A percentile compares a stretch with the other conserved stretches of the same genome.
Conservation (phyloP, 2,888 invertebrate species). For the Standfussiana lucernea region DNA sequence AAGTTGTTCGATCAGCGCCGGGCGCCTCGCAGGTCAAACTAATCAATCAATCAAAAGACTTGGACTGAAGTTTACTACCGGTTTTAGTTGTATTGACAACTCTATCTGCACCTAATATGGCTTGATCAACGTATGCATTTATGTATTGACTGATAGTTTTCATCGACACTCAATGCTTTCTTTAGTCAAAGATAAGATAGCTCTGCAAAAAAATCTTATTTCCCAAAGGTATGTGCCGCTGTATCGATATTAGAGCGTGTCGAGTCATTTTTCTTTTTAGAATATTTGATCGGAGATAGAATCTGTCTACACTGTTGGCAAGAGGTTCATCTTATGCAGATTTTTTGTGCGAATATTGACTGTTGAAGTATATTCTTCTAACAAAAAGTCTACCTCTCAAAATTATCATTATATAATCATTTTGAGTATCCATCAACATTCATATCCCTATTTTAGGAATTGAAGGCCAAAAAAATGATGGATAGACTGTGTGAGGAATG, state of each 20-base stretch:
- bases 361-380: not conserved
- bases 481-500: too few species aligned
- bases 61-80: slow-evolving; percentile 15
- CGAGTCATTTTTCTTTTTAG: not conserved
- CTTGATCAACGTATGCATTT: not conserved
- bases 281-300: not conserved
- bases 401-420: not conserved
- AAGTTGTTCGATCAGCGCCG: slow-evolving; percentile 22
- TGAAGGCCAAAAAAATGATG: too few species aligned
- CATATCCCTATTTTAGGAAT: too few species aligned
- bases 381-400: not conserved
- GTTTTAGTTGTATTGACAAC: not conserved
- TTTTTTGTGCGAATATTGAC: not conserved
- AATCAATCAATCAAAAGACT: slow-evolving; percentile 43
- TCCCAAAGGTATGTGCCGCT: not conserved
- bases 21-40: slow-evolving; percentile 28
- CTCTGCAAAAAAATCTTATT: not conserved
- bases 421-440: too few species aligned
- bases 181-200: not conserved
- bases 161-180: not conserved
- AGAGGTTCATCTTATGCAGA: not conserved
- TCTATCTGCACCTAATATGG: not conserved
- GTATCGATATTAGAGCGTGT: not conserved
- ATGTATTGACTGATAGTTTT: not conserved
- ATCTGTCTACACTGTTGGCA: not conserved